Base-by-base conservation (phyloP, 2,113 vertebrate species). In the Eonycteris spelaea region DNA sequence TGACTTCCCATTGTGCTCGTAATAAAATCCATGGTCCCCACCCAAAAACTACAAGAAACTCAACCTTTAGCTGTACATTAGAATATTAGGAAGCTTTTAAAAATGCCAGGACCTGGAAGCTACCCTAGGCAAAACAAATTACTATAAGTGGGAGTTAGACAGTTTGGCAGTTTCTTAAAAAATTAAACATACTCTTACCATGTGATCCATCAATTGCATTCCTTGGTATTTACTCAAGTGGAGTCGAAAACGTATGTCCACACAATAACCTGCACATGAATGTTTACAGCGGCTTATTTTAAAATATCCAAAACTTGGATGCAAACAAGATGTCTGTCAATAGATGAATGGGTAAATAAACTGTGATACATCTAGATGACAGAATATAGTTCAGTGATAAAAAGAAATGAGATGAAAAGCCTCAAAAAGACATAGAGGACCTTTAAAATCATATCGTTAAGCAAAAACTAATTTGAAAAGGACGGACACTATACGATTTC, bases 161-260 rank as follows among this genome's bases (percentile, higher is more conserved):
- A 33, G 21, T 67, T 90, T 70, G 59, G 6, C 28, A 80, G 67
- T 57, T 71, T 71, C 30, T 78, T 86, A 33, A 11, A 78, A 68
- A 92, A 75, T 7, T 30, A 55, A 80, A 9, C 55, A 55, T 33
- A 38, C 6, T 73, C 12, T 93, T 78, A n/a, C n/a, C 9, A 8
- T 80, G 55, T 2, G 40, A 92, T 33, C 38, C 18, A 35, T n/a
- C 26, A 55, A 1, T 89, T 19, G 0, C 19, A 61, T 22, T 68
- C 13, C 28, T 91, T 88, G 82, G 13, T 93, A 61, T 96, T 93
- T 83, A 73, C 75, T 43, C 83, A 93, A 43, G 86, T 73, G 61
- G 61, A 86, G 38, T 68, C 57, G 48, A 79, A 89, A 82, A 82
- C 22, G 48, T 86, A 28, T 15, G 14, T 91, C 86, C n/a, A 59